A percentile compares a stretch with the other conserved stretches of the same genome.
Evolutionary conservation across 1,140 invertebrate species (phyloP).

Genomic region (Bombus impatiens): DNA sequence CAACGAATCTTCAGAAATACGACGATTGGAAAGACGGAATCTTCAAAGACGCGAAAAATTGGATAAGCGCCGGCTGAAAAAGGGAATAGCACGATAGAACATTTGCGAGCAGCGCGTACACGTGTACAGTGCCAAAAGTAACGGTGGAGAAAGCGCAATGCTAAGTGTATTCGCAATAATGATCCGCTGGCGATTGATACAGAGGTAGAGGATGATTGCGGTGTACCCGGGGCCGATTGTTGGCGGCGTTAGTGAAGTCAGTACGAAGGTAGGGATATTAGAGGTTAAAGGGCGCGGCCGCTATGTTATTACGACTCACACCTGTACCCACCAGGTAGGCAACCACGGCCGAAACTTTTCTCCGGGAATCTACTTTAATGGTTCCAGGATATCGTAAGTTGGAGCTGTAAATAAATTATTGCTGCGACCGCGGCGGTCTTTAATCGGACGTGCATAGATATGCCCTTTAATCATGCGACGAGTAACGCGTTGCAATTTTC

Average conservation of each 20-base stretch:
- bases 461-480: slow-evolving; percentile 51
- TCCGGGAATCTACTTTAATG: slow-evolving; percentile 63
- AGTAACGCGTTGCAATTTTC: slow-evolving; percentile 40
- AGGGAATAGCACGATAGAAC: background rate
- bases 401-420: slow-evolving; percentile 66
- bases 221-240: slow-evolving; percentile 73
- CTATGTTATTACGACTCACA: slow-evolving; percentile 81
- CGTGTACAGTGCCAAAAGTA: slow-evolving; percentile 10
- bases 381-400: slow-evolving; percentile 58
- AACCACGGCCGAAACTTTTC: slow-evolving; percentile 63
- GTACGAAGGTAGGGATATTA: slow-evolving; percentile 68
- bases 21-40: background rate
- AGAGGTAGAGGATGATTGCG: slow-evolving; percentile 78
- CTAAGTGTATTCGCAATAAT: slow-evolving; percentile 78
- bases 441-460: slow-evolving; percentile 51
- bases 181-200: slow-evolving; percentile 80
- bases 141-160: slow-evolving; percentile 68
- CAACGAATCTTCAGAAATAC: background rate
- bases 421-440: slow-evolving; percentile 43
- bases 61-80: background rate
- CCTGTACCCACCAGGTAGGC: slow-evolving; percentile 74
- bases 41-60: background rate
- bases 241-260: slow-evolving; percentile 78
- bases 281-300: slow-evolving; percentile 77
- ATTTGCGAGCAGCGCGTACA: background rate